phyloP scores from a whole-genome alignment of 1,140 invertebrate genomes.

The Brachionus rotundiformis region DNA sequence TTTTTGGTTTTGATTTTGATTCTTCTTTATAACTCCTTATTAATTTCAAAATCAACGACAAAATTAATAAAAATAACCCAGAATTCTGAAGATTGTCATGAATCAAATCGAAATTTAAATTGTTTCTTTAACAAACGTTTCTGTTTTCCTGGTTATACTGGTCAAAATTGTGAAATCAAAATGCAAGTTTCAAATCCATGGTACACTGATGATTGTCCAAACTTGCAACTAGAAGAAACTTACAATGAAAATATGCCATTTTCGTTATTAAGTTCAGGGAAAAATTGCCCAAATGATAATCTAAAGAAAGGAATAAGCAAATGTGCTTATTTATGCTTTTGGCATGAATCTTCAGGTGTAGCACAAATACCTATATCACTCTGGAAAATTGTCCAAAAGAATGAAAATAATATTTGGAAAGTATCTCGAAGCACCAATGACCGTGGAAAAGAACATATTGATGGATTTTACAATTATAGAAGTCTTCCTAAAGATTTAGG shows the following conservation, averaged over 20 bases:
- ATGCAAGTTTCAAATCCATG: not conserved
- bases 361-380: not conserved
- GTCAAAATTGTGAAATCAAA: not conserved
- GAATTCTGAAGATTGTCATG: too few relatives aligned
- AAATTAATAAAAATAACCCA: too few relatives aligned
- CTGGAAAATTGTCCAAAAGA: not conserved
- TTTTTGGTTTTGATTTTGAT: too few relatives aligned
- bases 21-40: too few relatives aligned
- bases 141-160: constrained; percentile 4
- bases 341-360: not conserved
- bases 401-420: not conserved
- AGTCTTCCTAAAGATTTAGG: not conserved
- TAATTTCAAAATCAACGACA: too few relatives aligned
- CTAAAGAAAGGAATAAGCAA: not conserved
- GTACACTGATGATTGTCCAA: constrained; percentile 34
- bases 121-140: not conserved
- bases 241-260: not conserved
- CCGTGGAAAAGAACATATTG: not conserved
- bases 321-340: not conserved
- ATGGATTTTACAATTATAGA: not conserved
- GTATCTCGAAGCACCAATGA: not conserved
- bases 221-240: not conserved
- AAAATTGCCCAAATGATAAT: not conserved
- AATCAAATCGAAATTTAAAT: not conserved
- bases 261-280: not conserved